phyloP scores from a whole-genome alignment of 2,113 vertebrate genomes.

The Sciurus niger region DNA sequence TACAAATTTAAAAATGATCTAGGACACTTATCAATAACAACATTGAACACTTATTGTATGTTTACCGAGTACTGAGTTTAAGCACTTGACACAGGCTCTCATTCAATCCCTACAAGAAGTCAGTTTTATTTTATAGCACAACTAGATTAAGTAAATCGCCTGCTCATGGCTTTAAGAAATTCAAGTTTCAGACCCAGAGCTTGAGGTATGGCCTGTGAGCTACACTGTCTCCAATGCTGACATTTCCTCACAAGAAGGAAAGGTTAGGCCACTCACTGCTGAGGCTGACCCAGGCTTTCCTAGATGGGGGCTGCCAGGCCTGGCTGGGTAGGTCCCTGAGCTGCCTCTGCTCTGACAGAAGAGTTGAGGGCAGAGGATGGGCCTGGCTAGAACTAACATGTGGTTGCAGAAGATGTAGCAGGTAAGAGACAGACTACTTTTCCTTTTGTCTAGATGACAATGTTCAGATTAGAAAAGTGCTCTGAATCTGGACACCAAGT shows the following conservation, averaged over 20 bases:
- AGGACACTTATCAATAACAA: neutral
- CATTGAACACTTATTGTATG: neutral
- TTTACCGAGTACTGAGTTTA: neutral
- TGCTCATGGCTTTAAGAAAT: constrained; percentile 18
- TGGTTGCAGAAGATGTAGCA: neutral
- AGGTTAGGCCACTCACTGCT: neutral
- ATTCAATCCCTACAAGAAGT: neutral
- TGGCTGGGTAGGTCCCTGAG: neutral
- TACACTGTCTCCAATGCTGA: neutral
- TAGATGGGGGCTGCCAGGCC: neutral
- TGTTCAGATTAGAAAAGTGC: neutral
- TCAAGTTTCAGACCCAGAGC: neutral
- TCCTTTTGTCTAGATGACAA: neutral
- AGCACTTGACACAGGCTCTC: neutral
- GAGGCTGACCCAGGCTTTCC: neutral
- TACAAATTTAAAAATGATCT: neutral
- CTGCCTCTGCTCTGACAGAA: neutral
- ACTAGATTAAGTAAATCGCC: neutral
- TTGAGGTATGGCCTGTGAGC: neutral
- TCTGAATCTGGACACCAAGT: neutral
- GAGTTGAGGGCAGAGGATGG: neutral
- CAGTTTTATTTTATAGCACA: neutral
- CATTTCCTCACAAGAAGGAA: neutral
- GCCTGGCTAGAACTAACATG: neutral
- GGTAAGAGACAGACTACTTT: neutral